Percentiles rank a stretch among this genome's conserved stretches.
Evolutionary conservation across 2,113 vertebrate species (phyloP).

Genomic region (Cavia aperea): DNA sequence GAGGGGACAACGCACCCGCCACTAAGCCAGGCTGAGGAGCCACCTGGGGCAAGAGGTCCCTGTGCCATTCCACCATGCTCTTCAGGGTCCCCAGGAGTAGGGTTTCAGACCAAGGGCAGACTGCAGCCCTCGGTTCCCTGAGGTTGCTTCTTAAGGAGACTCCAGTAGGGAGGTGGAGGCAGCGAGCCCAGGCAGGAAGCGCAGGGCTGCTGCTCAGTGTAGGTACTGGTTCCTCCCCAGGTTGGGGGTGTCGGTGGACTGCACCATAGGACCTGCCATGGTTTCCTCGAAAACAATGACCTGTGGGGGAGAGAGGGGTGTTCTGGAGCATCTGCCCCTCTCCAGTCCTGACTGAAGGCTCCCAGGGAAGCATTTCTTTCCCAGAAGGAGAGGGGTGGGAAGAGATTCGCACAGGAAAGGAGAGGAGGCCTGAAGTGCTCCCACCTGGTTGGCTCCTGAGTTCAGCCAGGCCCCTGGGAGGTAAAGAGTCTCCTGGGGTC

Average conservation of each 20-base stretch:
- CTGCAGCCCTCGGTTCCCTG: not conserved
- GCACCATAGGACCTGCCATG: conserved; percentile 81
- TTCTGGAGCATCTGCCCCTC: not conserved
- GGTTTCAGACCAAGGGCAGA: not conserved
- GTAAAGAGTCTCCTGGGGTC: conserved; percentile 92
- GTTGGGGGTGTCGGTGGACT: conserved; percentile 82
- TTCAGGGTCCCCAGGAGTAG: not conserved
- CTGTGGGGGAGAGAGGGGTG: conserved; percentile 69
- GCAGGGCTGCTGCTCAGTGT: conserved; percentile 56
- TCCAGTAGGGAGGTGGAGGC: not conserved
- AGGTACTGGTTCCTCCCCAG: conserved; percentile 84
- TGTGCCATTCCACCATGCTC: not conserved
- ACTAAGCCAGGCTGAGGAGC: not conserved
- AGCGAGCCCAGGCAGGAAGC: not conserved
- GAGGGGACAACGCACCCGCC: not conserved
- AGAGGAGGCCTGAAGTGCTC: not conserved
- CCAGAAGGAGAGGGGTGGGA: not conserved
- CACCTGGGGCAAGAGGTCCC: not conserved
- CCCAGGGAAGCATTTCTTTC: accelerated
- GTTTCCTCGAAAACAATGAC: conserved; percentile 90
- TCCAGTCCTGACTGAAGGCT: too few relatives aligned
- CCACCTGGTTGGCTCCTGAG: conserved; percentile 88
- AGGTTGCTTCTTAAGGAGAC: not conserved
- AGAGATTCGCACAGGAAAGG: not conserved
- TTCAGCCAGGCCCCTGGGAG: conserved; percentile 87